Evolutionary conservation across 2,797 vertebrate genomes (phyloP).

Genomic region (Austrolebias charrua): DNA sequence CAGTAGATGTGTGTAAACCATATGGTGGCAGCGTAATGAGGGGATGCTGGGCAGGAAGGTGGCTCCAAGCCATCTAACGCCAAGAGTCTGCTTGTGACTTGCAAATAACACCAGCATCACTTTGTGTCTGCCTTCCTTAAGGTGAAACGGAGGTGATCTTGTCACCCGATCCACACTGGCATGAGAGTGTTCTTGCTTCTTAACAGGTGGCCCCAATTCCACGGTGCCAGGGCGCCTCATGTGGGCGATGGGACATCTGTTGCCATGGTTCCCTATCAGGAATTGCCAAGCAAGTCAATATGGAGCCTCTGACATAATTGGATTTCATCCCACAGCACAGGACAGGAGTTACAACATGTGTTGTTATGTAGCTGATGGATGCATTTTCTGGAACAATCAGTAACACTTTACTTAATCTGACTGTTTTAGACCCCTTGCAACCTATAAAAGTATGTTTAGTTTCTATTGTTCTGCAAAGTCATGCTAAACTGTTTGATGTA

Average conservation of each 20-base stretch:
- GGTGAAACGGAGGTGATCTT: constrained; percentile 27
- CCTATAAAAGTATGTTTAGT: too few relatives aligned
- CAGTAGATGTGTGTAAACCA: not conserved
- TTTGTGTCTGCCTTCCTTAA: constrained; percentile 23
- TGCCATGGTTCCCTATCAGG: constrained; percentile 77
- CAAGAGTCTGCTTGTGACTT: constrained; percentile 10
- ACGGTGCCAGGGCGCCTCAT: constrained; percentile 44
- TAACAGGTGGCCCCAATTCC: constrained; percentile 43
- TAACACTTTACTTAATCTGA: constrained; percentile 14
- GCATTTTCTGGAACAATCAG: not conserved
- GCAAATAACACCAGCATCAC: constrained; percentile 25
- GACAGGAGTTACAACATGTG: constrained; percentile 40
- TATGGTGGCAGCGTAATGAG: constrained; percentile 14
- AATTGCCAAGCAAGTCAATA: constrained; percentile 66
- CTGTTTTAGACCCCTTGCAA: not conserved
- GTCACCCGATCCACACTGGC: constrained; percentile 48
- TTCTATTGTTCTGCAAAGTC: not conserved
- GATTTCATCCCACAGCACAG: constrained; percentile 56
- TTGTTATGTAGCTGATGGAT: constrained; percentile 17
- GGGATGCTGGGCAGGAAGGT: constrained; percentile 15
- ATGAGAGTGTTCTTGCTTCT: constrained; percentile 37
- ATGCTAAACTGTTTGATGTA: not conserved
- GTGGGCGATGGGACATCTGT: constrained; percentile 71
- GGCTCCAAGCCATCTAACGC: constrained; percentile 22
- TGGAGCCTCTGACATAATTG: constrained; percentile 68